Evolutionary conservation across 1,140 invertebrate genomes (phyloP).

Genomic region (Drosophila simulans): DNA sequence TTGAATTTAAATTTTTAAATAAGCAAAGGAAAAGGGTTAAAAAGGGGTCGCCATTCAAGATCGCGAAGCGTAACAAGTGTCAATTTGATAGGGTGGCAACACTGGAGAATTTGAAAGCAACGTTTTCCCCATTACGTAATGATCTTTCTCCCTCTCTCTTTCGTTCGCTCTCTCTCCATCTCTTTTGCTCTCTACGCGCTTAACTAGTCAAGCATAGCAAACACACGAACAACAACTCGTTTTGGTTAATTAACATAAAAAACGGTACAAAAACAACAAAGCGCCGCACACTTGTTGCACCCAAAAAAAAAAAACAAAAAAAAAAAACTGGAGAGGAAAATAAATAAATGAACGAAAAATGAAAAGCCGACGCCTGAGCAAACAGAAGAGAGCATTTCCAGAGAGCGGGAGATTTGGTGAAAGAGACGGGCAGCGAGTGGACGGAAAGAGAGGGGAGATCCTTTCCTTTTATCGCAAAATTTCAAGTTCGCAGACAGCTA

Average conservation of each 20-base stretch:
- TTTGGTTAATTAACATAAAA: conserved; percentile 78
- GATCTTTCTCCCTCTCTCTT: conserved; percentile 19
- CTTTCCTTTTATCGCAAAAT: conserved; percentile 24
- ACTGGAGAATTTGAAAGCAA: conserved; percentile 64
- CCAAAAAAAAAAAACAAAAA: conserved; percentile 6
- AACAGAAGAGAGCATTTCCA: conserved; percentile 47
- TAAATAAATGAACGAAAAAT: conserved; percentile 43
- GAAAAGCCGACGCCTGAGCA: conserved; percentile 50
- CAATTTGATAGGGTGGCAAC: conserved; percentile 62
- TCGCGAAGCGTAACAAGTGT: conserved; percentile 62
- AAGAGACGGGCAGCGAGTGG: not conserved
- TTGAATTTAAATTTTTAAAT: not conserved
- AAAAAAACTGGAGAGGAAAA: conserved; percentile 13
- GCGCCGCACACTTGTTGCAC: conserved; percentile 67
- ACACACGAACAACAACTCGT: conserved; percentile 55
- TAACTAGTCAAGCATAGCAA: conserved; percentile 73
- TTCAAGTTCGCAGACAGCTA: conserved; percentile 13
- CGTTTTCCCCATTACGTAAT: conserved; percentile 66
- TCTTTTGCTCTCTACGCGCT: conserved; percentile 55
- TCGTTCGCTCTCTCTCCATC: conserved; percentile 11
- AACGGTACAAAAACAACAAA: conserved; percentile 57
- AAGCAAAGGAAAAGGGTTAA: not conserved
- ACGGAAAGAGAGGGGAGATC: conserved; percentile 12
- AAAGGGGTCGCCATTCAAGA: conserved; percentile 15
- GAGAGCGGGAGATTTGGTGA: conserved; percentile 11